Base-by-base conservation (phyloP, 2,797 vertebrate genomes). In the Muraenolepis orangiensis region DNA sequence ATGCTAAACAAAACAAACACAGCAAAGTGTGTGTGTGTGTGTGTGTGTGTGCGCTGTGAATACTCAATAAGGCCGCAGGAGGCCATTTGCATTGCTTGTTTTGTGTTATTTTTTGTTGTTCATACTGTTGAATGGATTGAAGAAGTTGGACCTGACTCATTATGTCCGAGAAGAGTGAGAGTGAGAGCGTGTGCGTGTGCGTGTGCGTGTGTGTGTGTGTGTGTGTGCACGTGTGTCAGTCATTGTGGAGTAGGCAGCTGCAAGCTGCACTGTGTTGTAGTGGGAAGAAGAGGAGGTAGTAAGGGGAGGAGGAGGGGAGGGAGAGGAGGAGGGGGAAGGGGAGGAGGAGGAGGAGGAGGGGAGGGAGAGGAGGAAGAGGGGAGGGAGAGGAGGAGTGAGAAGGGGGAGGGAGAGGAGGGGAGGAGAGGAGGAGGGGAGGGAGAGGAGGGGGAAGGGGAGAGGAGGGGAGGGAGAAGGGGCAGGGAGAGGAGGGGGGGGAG, bases 251-350 rank as follows among this genome's bases (percentile, higher is more conserved):
- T 32, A 40, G 71, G 74, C 73, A 80, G 76, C 70, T 75, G 70
- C 74, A 81, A 86, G 79, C 78, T 86, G 77, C 68, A 82, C 42
- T 72, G 72, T 32, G 36, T 72, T 61, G 61, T n/a, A n/a, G n/a
- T n/a, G n/a, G n/a, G n/a, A n/a, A n/a, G n/a, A n/a, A n/a, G n/a
- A n/a, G n/a, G n/a, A n/a, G n/a, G n/a, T n/a, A n/a, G n/a, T n/a
- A n/a, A n/a, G n/a, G n/a, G 8, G 46, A 77, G 78, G 11, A 80
- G 67, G 18, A n/a, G 73, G 26, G 72, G 36, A 80, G 78, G 72
- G 80, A 34, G 67, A 80, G 8, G 81, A 69, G 18, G 72, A 26
- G 71, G 38, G 78, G 77, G 73, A 81, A 32, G 69, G 78, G 12
- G 81, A 69, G 20, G 72, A 23, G 72, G 36, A 79, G 78, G 73